These are phyloP conservation scores for Scytalopus superciliaris DNA, from an alignment of 2,113 vertebrate genomes.

Conservation along the genomic window DNA sequence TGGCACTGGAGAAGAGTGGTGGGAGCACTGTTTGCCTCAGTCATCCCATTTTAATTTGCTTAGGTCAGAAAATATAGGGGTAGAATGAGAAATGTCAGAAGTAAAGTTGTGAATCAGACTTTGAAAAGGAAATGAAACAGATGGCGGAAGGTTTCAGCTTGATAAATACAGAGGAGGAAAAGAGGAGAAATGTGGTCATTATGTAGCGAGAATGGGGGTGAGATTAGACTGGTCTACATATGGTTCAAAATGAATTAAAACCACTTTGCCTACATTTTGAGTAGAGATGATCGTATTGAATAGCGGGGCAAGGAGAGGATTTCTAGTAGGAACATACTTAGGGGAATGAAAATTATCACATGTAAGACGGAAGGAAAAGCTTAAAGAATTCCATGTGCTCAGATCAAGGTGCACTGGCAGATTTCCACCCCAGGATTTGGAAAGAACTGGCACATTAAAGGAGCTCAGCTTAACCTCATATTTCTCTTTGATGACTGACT, in stretches of 20 bases:
- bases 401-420: conserved; percentile 49
- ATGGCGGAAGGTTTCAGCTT: conserved; percentile 9
- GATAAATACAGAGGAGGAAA: background rate
- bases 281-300: background rate
- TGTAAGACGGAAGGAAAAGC: conserved; percentile 20
- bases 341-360: conserved; percentile 13
- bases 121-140: conserved; percentile 28
- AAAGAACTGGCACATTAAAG: conserved; percentile 49
- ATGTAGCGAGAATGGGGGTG: background rate
- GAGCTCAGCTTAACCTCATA: conserved; percentile 39
- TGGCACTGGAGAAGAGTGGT: background rate
- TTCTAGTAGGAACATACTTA: background rate
- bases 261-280: background rate
- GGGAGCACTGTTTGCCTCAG: background rate
- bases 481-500: conserved; percentile 49
- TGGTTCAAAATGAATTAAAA: background rate
- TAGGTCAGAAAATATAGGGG: background rate
- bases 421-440: conserved; percentile 48
- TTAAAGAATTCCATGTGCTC: conserved; percentile 19
- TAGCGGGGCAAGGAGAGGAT: background rate
- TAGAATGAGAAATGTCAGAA: background rate
- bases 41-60: background rate
- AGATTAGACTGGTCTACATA: background rate
- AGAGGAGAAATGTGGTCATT: background rate
- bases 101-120: background rate